phyloP scores from a whole-genome alignment of 2,797 vertebrate species.

The Anniella stebbinsi region DNA sequence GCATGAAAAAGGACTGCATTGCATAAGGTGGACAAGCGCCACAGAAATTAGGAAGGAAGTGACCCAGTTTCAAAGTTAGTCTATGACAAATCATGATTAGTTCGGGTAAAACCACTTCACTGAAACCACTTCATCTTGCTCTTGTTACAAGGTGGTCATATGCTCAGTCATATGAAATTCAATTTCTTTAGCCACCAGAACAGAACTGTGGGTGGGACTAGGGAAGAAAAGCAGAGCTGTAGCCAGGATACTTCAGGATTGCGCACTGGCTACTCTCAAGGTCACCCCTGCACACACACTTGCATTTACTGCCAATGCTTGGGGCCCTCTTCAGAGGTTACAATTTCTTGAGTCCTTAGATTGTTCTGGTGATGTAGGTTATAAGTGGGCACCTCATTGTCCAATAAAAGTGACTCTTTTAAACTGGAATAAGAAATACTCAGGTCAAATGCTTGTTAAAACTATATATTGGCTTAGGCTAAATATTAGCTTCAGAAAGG shows the following conservation, averaged over 20 bases:
- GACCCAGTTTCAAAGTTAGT: conserved; percentile 19
- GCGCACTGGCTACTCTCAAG: background rate
- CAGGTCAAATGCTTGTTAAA: background rate
- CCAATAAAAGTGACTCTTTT: background rate
- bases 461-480: background rate
- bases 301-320: background rate
- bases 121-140: conserved; percentile 12
- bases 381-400: background rate
- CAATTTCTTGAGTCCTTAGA: background rate
- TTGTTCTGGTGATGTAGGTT: background rate
- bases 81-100: conserved; percentile 43
- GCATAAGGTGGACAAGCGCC: background rate
- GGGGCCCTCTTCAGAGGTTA: background rate
- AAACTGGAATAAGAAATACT: background rate
- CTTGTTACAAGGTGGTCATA: conserved; percentile 26
- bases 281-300: background rate
- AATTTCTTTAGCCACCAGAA: background rate
- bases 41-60: conserved; percentile 6
- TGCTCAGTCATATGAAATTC: conserved; percentile 49
- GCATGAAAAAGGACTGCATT: background rate
- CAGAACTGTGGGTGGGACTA: background rate
- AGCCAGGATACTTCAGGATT: background rate
- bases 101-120: background rate
- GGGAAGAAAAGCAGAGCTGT: background rate
- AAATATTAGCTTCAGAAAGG: background rate